Evolutionary conservation across 2,113 vertebrate species (phyloP).

Genomic region (Caretta caretta): DNA sequence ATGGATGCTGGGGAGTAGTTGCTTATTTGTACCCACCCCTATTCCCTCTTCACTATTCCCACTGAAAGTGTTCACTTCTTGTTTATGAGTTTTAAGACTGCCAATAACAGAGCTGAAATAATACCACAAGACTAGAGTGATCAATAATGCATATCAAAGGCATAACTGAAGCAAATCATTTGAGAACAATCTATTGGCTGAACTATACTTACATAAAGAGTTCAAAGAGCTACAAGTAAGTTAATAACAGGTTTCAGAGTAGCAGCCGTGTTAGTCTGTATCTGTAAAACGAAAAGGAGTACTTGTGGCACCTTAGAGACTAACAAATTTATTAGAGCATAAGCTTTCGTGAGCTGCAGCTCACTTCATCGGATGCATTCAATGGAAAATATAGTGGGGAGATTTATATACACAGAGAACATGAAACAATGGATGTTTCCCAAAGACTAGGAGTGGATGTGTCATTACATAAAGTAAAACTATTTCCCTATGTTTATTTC

Average conservation of each 20-base stretch:
- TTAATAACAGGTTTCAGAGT: background rate
- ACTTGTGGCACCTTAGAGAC: no score
- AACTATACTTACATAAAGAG: background rate
- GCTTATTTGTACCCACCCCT: background rate
- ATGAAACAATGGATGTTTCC: no score
- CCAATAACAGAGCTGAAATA: background rate
- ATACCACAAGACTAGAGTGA: background rate
- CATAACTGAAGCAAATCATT: conserved; percentile 28
- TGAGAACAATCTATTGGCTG: background rate
- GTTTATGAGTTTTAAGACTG: background rate
- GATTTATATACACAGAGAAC: no score
- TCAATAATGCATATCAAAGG: background rate
- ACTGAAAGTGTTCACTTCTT: background rate
- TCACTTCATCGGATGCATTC: no score
- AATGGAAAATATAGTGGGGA: no score
- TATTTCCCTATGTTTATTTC: no score
- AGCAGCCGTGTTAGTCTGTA: no score
- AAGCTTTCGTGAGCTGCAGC: no score
- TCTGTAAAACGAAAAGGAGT: no score
- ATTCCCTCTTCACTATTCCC: background rate
- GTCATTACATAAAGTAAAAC: no score
- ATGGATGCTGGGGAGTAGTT: background rate
- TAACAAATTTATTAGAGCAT: no score
- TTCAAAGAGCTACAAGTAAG: background rate
- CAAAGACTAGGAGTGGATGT: no score